These are phyloP conservation scores for Stenodema calcarata DNA, from an alignment of 2,888 invertebrate species.

Conservation along the genomic window DNA sequence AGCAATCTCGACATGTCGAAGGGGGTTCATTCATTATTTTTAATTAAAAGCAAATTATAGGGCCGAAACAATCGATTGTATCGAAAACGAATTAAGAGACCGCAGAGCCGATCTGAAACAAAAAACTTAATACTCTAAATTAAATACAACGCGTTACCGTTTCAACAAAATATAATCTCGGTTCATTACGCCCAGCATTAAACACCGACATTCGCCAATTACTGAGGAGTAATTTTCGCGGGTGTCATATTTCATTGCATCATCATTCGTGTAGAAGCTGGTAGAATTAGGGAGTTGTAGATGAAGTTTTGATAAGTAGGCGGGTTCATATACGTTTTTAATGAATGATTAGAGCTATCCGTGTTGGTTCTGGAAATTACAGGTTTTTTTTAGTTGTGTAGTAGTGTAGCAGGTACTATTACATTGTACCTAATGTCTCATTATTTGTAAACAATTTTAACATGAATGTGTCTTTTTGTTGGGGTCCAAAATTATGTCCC, in stretches of 20 bases:
- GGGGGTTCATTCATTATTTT: slow-evolving; percentile 23
- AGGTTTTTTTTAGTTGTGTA: no score
- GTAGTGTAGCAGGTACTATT: no score
- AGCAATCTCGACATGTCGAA: background rate
- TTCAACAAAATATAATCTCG: slow-evolving; percentile 12
- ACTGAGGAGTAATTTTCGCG: background rate
- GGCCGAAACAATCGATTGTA: slow-evolving; percentile 5
- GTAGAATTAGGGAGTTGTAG: background rate
- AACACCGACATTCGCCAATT: background rate
- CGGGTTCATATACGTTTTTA: no score
- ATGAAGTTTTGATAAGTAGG: background rate
- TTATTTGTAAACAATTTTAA: no score
- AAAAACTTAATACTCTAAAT: slow-evolving; percentile 7
- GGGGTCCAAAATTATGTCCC: no score
- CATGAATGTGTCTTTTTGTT: no score
- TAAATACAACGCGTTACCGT: background rate
- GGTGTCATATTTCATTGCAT: background rate
- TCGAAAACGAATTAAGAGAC: background rate
- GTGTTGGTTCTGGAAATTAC: no score
- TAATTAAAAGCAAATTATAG: slow-evolving; percentile 37
- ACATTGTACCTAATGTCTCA: no score
- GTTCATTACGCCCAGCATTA: background rate
- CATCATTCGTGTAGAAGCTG: background rate
- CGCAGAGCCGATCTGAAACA: background rate
- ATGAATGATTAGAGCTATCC: no score